Evolutionary conservation across 1,140 invertebrate genomes (phyloP).

Genomic region (Drosophila burlai): DNA sequence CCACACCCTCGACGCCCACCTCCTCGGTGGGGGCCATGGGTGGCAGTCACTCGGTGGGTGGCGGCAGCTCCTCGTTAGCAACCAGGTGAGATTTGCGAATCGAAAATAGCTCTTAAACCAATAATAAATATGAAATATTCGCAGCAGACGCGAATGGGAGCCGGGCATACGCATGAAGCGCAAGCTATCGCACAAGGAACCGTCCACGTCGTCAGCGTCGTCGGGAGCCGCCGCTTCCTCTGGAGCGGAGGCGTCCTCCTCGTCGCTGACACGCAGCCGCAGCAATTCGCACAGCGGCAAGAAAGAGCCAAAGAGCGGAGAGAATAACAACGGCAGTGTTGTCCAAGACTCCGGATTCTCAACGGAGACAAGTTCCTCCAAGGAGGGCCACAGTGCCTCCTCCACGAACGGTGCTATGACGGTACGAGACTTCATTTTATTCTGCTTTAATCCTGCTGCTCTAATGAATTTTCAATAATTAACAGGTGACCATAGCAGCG

Average conservation of each 20-base stretch:
- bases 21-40: constrained; percentile 83
- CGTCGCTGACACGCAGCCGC: constrained; percentile 87
- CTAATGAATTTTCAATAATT: neutral
- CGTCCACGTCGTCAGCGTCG: constrained; percentile 64
- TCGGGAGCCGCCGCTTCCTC: constrained; percentile 33
- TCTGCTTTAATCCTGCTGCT: neutral
- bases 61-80: constrained; percentile 74
- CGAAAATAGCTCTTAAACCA: neutral
- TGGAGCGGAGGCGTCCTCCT: constrained; percentile 76
- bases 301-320: constrained; percentile 85
- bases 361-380: constrained; percentile 91
- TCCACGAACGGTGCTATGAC: constrained; percentile 84
- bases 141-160: constrained; percentile 88
- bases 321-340: constrained; percentile 87
- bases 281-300: constrained; percentile 89
- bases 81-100: constrained; percentile 55
- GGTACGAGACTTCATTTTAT: constrained; percentile 14
- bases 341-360: constrained; percentile 95
- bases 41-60: constrained; percentile 72
- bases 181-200: constrained; percentile 87
- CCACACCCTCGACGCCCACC: constrained; percentile 75
- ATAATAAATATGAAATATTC: neutral
- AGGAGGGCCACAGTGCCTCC: constrained; percentile 89
- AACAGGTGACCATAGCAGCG: constrained; percentile 74
- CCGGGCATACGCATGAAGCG: constrained; percentile 91